Evolutionary conservation across 2,888 invertebrate species (phyloP).

Genomic region (Tenthredo scrophulariae): DNA sequence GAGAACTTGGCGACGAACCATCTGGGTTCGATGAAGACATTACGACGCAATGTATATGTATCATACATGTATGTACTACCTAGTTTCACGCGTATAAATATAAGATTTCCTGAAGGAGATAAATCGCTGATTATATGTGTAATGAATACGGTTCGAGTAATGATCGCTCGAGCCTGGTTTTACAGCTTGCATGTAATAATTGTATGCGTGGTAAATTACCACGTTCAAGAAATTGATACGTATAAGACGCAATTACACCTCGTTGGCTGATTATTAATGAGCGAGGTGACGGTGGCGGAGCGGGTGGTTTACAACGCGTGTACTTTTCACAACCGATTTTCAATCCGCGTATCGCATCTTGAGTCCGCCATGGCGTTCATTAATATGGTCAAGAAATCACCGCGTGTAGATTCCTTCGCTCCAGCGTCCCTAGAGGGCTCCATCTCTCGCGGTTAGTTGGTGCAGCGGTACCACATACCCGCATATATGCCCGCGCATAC

Average conservation of each 20-base stretch:
- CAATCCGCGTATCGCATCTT: not conserved
- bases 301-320: not conserved
- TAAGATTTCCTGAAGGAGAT: not conserved
- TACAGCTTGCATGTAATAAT: not conserved
- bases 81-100: not conserved
- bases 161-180: not conserved
- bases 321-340: not conserved
- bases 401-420: conserved; percentile 8
- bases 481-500: conserved; percentile 23
- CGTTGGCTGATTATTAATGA: conserved; percentile 2
- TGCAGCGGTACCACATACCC: not conserved
- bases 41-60: not conserved
- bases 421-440: conserved; percentile 45
- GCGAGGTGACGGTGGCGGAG: not conserved
- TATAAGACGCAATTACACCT: conserved; percentile 20
- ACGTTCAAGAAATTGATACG: conserved; percentile 41
- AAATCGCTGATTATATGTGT: not conserved
- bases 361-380: not conserved
- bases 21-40: not conserved
- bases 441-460: conserved; percentile 41
- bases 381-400: not conserved
- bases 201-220: conserved; percentile 25
- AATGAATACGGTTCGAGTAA: not conserved
- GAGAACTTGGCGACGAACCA: not conserved
- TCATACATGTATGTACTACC: not conserved